Evolutionary conservation across 2,888 invertebrate species (phyloP).

Genomic region (Chouioia cunea): DNA sequence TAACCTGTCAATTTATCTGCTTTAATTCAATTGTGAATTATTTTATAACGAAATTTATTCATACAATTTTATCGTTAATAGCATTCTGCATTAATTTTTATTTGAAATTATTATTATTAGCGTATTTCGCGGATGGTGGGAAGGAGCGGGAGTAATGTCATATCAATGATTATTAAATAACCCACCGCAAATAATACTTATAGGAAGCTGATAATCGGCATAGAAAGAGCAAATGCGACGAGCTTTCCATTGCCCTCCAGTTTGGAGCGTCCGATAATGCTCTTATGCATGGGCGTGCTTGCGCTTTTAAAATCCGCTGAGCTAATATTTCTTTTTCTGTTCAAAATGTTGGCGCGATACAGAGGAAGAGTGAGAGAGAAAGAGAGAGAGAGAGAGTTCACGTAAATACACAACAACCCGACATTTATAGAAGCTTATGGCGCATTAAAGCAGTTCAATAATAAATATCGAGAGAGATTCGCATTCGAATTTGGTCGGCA

Average conservation of each 20-base stretch:
- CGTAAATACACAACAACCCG: neutral
- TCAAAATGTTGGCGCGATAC: neutral
- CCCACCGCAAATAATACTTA: too few species aligned
- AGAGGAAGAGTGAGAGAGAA: neutral
- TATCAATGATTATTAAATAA: too few species aligned
- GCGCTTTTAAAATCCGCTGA: conserved; percentile 32
- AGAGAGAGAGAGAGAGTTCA: neutral
- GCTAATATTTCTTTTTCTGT: conserved; percentile 27
- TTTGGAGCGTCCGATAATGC: conserved; percentile 21
- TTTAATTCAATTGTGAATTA: too few species aligned
- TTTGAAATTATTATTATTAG: too few species aligned
- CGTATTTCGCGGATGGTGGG: too few species aligned
- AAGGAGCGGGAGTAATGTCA: too few species aligned
- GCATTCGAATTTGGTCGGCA: conserved; percentile 24
- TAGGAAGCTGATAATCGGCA: too few species aligned
- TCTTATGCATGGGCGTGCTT: conserved; percentile 3
- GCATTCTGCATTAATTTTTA: too few species aligned
- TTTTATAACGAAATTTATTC: too few species aligned
- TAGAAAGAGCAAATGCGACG: neutral
- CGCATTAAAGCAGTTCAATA: conserved; percentile 33
- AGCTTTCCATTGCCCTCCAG: conserved; percentile 8
- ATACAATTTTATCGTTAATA: too few species aligned
- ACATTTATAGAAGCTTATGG: conserved; percentile 38
- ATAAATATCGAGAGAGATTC: conserved; percentile 21
- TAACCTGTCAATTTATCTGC: too few species aligned